A percentile compares a stretch with the other conserved stretches of the same genome.
These are phyloP conservation scores for Lacanobia wlatinum DNA, from an alignment of 2,888 invertebrate species.

Conservation along the genomic window DNA sequence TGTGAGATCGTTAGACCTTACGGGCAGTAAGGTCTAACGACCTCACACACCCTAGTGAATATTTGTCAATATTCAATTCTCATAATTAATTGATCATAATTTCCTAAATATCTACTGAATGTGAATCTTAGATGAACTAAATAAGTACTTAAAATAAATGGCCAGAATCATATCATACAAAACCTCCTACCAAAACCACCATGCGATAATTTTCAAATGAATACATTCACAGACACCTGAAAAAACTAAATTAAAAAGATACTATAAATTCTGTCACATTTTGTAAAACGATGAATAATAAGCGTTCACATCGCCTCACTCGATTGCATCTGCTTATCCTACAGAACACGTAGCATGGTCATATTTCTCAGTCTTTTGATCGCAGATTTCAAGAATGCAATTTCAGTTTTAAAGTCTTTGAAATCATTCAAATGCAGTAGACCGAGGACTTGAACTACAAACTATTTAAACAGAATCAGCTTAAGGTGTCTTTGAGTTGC, in stretches of 20 bases:
- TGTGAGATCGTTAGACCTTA: too few species aligned
- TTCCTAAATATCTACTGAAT: too few species aligned
- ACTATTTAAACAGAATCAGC: background rate
- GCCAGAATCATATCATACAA: background rate
- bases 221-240: background rate
- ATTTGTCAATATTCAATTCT: too few species aligned
- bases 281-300: constrained; percentile 28
- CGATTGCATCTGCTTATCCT: constrained; percentile 35
- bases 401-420: constrained; percentile 17
- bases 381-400: constrained; percentile 16
- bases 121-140: background rate
- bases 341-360: constrained; percentile 26
- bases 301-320: constrained; percentile 12
- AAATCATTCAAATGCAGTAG: constrained; percentile 11
- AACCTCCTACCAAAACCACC: background rate
- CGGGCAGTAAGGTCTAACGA: too few species aligned
- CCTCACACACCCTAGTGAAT: too few species aligned
- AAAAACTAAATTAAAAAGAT: background rate
- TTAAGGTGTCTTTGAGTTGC: too few species aligned
- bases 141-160: background rate
- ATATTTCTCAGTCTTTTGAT: constrained; percentile 35
- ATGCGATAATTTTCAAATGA: background rate
- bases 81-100: too few species aligned
- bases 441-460: background rate
- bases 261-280: constrained; percentile 10